phyloP scores from a whole-genome alignment of 2,888 invertebrate genomes.

The Drosophila birchii region DNA sequence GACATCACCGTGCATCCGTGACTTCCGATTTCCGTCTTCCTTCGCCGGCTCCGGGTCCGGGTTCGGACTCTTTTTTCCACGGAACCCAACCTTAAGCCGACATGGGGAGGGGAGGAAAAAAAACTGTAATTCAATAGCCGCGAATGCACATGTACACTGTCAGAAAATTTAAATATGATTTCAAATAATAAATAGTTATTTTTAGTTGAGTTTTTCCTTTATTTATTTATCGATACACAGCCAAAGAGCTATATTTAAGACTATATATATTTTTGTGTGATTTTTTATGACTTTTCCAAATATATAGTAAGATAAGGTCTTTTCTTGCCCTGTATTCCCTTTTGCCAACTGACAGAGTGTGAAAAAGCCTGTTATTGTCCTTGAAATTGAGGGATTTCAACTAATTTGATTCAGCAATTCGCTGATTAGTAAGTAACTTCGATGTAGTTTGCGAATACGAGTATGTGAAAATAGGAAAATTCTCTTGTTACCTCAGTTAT shows the following conservation, averaged over 20 bases:
- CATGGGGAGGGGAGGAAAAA: not conserved
- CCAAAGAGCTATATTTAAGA: too few species aligned
- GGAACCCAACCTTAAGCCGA: not conserved
- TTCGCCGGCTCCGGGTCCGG: not conserved
- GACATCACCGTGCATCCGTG: constrained; percentile 14
- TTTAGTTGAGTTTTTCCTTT: rapidly evolving
- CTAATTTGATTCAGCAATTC: not conserved
- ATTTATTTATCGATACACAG: not conserved
- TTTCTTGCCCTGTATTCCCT: not conserved
- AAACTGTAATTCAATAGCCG: constrained; percentile 18
- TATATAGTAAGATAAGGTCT: too few species aligned
- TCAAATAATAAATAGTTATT: not conserved
- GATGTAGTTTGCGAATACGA: not conserved
- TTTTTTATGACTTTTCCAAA: not conserved
- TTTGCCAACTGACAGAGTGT: not conserved
- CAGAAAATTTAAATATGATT: not conserved
- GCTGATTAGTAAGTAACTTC: not conserved
- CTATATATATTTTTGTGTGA: not conserved
- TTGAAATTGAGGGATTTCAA: not conserved
- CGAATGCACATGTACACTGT: constrained; percentile 13
- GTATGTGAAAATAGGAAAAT: not conserved
- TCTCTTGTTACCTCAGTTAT: not conserved
- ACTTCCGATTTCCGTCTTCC: not conserved
- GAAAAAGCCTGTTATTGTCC: not conserved
- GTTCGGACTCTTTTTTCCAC: not conserved